A percentile compares a stretch with the other conserved stretches of the same genome.
Evolutionary conservation across 1,140 invertebrate species (phyloP).

Genomic region (Lerema accius): DNA sequence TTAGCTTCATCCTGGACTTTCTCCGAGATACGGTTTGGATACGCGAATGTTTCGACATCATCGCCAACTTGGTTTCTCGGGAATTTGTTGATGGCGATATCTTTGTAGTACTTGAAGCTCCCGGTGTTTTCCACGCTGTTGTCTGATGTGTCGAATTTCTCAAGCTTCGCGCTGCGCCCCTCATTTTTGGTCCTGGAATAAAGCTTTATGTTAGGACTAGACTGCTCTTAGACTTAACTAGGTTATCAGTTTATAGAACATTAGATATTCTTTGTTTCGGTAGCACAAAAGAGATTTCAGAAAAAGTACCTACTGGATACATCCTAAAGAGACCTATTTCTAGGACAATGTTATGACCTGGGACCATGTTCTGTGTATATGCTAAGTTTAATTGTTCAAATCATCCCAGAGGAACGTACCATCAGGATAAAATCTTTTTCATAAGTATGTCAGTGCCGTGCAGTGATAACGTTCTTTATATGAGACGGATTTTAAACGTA

Average conservation of each 20-base stretch:
- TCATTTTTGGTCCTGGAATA: constrained; percentile 42
- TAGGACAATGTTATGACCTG: too few relatives aligned
- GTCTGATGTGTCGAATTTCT: constrained; percentile 38
- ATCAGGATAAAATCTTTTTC: too few relatives aligned
- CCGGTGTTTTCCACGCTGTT: constrained; percentile 1
- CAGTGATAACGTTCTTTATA: too few relatives aligned
- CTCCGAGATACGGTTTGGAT: constrained; percentile 12
- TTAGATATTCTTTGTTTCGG: neutral
- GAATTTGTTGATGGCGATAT: constrained; percentile 37
- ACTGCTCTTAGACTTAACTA: constrained; percentile 19
- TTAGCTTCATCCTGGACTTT: neutral
- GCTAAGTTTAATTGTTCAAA: too few relatives aligned
- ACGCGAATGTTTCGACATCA: constrained; percentile 34
- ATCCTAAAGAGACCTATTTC: too few relatives aligned
- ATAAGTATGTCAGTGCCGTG: too few relatives aligned
- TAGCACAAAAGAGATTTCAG: neutral
- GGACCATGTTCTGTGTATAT: too few relatives aligned
- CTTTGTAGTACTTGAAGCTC: constrained; percentile 36
- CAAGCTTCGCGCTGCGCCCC: constrained; percentile 33
- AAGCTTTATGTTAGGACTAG: constrained; percentile 25
- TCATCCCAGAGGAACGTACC: too few relatives aligned
- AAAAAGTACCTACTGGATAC: neutral
- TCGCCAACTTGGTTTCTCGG: constrained; percentile 20
- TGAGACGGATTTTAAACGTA: too few relatives aligned
- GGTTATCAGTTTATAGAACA: neutral